These are phyloP conservation scores for Solenopsis fugax DNA, from an alignment of 1,140 invertebrate genomes.

Conservation along the genomic window DNA sequence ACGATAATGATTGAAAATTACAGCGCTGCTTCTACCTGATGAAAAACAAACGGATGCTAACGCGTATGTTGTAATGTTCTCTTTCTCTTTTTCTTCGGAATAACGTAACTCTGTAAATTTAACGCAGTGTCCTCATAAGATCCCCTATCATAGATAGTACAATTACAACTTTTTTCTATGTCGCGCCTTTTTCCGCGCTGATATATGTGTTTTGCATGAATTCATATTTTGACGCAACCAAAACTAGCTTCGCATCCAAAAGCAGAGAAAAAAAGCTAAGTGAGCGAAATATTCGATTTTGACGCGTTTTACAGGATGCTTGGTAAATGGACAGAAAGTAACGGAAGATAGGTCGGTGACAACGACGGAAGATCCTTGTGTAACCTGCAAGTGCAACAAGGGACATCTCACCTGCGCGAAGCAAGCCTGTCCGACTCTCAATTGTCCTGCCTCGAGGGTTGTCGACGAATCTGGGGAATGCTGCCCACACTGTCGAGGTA, in stretches of 20 bases:
- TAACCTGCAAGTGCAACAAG: conserved; percentile 93
- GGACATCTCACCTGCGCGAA: conserved; percentile 93
- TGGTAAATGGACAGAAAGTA: conserved; percentile 90
- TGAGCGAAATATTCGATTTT: not conserved
- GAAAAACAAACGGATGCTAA: conserved; percentile 41
- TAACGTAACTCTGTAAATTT: not conserved
- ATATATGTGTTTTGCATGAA: not conserved
- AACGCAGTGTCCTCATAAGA: not conserved
- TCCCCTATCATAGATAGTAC: not conserved
- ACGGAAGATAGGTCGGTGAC: conserved; percentile 92
- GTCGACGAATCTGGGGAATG: conserved; percentile 91
- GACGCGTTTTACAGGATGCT: conserved; percentile 88
- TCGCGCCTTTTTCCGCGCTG: not conserved
- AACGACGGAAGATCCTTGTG: conserved; percentile 94
- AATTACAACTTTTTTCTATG: not conserved
- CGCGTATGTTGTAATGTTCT: not conserved
- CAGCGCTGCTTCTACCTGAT: conserved; percentile 13
- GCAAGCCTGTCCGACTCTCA: conserved; percentile 94
- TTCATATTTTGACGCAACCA: not conserved
- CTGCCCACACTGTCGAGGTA: conserved; percentile 93
- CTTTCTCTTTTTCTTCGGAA: not conserved
- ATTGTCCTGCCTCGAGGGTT: conserved; percentile 91
- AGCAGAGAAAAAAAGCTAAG: not conserved
- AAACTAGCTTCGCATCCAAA: not conserved
- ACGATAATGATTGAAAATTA: conserved; percentile 63